phyloP scores from a whole-genome alignment of 2,888 invertebrate species.

The Drosophila diplacantha region DNA sequence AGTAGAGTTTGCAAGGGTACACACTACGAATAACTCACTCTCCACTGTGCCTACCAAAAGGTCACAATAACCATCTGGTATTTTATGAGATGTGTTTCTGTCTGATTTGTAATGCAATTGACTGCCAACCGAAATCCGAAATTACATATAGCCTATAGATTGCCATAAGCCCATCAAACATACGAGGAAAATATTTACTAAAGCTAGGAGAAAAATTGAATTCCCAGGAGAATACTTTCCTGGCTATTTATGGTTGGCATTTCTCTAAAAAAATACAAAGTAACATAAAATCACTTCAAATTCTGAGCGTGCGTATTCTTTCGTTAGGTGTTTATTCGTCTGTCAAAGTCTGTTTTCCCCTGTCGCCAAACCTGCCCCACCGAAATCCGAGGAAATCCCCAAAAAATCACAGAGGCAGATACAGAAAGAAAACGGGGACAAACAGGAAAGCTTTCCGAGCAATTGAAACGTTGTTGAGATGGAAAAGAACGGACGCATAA shows the following conservation, averaged over 20 bases:
- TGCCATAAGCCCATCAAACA: conserved; percentile 10
- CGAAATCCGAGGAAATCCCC: conserved; percentile 16
- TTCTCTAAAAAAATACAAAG: neutral
- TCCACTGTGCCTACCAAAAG: neutral
- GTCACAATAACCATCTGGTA: conserved; percentile 7
- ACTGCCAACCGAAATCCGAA: conserved; percentile 13
- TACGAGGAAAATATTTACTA: conserved; percentile 10
- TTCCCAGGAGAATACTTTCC: conserved; percentile 6
- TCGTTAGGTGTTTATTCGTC: conserved; percentile 20
- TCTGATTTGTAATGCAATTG: conserved; percentile 10
- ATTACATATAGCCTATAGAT: conserved; percentile 13
- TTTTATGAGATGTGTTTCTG: conserved; percentile 7
- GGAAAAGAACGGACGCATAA: neutral
- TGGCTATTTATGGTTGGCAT: conserved; percentile 2
- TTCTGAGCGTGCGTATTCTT: conserved; percentile 1
- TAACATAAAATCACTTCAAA: conserved; percentile 14
- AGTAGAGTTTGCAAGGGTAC: too few species aligned
- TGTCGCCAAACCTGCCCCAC: conserved; percentile 16
- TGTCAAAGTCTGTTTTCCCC: conserved; percentile 22
- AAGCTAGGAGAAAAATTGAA: conserved; percentile 2
- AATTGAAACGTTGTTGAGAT: conserved; percentile 31
- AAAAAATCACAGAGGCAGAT: conserved; percentile 5
- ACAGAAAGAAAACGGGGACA: conserved; percentile 1
- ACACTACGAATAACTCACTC: too few species aligned
- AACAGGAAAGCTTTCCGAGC: conserved; percentile 23